These are phyloP conservation scores for Phasianus colchicus DNA, from an alignment of 2,113 vertebrate genomes.

Conservation along the genomic window DNA sequence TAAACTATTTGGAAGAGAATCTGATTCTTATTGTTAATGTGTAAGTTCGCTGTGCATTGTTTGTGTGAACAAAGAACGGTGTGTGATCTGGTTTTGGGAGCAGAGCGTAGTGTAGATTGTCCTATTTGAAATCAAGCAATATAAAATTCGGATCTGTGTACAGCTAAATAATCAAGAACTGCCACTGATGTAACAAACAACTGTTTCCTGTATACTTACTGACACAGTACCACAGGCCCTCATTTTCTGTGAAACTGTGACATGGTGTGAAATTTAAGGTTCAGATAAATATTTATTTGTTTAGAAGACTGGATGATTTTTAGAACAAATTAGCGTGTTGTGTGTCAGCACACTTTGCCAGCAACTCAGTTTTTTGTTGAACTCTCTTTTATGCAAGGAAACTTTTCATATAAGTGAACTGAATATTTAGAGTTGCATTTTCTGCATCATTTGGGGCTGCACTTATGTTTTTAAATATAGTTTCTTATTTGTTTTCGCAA, in stretches of 20 bases:
- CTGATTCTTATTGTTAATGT: background rate
- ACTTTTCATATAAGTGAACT: background rate
- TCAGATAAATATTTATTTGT: background rate
- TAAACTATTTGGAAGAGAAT: conserved; percentile 16
- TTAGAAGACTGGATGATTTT: background rate
- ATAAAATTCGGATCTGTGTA: background rate
- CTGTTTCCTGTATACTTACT: background rate
- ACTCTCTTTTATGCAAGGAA: background rate
- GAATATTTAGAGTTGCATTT: background rate
- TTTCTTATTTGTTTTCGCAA: background rate
- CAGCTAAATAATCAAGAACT: background rate
- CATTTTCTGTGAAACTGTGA: background rate
- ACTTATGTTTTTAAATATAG: background rate
- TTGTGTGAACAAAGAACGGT: background rate
- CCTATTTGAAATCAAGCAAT: background rate
- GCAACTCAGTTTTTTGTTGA: background rate
- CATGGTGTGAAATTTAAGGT: background rate
- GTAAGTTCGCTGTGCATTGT: background rate
- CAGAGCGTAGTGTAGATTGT: background rate
- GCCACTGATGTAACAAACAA: background rate
- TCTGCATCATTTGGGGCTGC: background rate
- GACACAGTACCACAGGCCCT: background rate
- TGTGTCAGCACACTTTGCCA: background rate
- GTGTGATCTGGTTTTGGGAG: background rate
- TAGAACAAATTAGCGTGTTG: conserved; percentile 6